Conservation (phyloP, 1,140 invertebrate genomes). For the Helicoverpa armigera region DNA sequence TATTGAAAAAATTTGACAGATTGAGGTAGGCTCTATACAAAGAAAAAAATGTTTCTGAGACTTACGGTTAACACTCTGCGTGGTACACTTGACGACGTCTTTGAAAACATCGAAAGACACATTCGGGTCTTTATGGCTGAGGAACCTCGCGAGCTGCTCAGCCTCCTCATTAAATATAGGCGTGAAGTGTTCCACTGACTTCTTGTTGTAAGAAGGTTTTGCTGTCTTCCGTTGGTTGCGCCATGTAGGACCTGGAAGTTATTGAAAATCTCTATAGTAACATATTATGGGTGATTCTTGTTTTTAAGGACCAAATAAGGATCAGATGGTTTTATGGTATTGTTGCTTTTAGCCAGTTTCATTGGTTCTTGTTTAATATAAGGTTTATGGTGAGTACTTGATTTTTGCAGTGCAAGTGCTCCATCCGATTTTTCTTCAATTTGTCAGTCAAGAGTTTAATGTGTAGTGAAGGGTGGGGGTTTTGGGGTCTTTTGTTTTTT, state of each 20-base stretch:
- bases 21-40: too few species aligned
- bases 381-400: too few species aligned
- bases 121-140: slow-evolving; percentile 54
- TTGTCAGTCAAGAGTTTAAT: too few species aligned
- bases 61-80: slow-evolving; percentile 70
- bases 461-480: too few species aligned
- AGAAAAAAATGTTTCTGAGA: slow-evolving; percentile 27
- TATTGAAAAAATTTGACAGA: too few species aligned
- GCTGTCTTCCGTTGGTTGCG: slow-evolving; percentile 68
- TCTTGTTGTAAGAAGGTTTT: slow-evolving; percentile 71
- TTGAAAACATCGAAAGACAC: slow-evolving; percentile 65
- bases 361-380: too few species aligned
- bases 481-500: too few species aligned
- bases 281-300: not conserved
- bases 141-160: slow-evolving; percentile 48
- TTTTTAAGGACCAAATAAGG: not conserved
- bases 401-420: too few species aligned
- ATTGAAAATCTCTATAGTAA: not conserved
- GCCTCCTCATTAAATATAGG: slow-evolving; percentile 65
- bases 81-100: slow-evolving; percentile 67
- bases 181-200: slow-evolving; percentile 60
- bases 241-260: slow-evolving; percentile 67
- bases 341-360: too few species aligned
- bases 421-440: too few species aligned
- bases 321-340: too few species aligned